Evolutionary conservation across 1,140 invertebrate genomes (phyloP).

Genomic region (Drosophila lowei): DNA sequence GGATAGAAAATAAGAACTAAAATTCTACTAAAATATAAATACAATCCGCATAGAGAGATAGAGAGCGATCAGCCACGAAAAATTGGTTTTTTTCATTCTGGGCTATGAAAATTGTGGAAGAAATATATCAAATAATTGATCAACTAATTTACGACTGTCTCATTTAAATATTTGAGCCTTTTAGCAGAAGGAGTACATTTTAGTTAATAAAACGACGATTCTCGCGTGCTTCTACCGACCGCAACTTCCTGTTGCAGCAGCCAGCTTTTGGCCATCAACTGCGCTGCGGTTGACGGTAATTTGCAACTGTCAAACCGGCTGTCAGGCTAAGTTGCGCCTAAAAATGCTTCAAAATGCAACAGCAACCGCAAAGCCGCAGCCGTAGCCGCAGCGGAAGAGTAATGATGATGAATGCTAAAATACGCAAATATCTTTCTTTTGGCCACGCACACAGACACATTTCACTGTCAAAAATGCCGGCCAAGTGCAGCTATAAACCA

Average conservation of each 20-base stretch:
- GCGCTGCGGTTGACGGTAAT: slow-evolving; percentile 37
- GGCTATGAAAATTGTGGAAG: too few relatives aligned
- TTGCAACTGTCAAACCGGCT: slow-evolving; percentile 71
- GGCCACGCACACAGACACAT: slow-evolving; percentile 67
- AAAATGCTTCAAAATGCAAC: slow-evolving; percentile 58
- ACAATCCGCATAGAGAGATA: too few relatives aligned
- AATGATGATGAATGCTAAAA: slow-evolving; percentile 80
- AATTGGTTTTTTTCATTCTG: too few relatives aligned
- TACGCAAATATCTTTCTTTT: slow-evolving; percentile 78
- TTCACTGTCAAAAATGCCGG: slow-evolving; percentile 71
- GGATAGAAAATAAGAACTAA: too few relatives aligned
- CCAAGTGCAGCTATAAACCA: slow-evolving; percentile 53
- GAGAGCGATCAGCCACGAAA: too few relatives aligned
- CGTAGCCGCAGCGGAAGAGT: slow-evolving; percentile 52
- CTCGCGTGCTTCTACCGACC: too few relatives aligned
- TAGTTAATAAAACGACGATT: too few relatives aligned
- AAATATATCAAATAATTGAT: too few relatives aligned
- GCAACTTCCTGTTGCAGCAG: slow-evolving; percentile 7
- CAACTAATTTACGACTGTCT: too few relatives aligned
- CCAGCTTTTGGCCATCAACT: slow-evolving; percentile 21
- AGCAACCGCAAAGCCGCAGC: slow-evolving; percentile 24
- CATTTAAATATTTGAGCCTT: too few relatives aligned
- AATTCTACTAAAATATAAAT: too few relatives aligned
- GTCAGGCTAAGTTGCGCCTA: slow-evolving; percentile 66
- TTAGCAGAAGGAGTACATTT: too few relatives aligned